phyloP scores from a whole-genome alignment of 2,888 invertebrate genomes.

The Acanthosepion esculentum region DNA sequence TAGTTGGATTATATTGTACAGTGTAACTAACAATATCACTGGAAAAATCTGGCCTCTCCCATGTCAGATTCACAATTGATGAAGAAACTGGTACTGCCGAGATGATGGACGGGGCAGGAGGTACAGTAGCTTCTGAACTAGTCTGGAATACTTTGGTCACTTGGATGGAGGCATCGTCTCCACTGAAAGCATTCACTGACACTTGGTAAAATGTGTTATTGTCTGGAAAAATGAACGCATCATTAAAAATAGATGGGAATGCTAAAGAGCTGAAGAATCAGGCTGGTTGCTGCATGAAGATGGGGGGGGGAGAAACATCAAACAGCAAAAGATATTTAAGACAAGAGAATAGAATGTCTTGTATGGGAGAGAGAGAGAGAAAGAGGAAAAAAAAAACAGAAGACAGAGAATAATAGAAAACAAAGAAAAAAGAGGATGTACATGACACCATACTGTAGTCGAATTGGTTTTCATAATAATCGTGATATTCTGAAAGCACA shows the following conservation, averaged over 20 bases:
- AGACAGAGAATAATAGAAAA: no score
- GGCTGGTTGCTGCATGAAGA: background rate
- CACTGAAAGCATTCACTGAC: conserved; percentile 54
- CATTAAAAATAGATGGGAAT: background rate
- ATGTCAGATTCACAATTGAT: conserved; percentile 56
- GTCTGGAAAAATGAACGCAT: conserved; percentile 55
- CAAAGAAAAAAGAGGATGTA: no score
- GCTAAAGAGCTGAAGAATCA: background rate
- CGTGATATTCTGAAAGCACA: no score
- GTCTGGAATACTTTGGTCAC: conserved; percentile 50
- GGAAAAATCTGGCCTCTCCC: conserved; percentile 55
- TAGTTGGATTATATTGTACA: conserved; percentile 55
- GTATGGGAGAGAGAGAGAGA: background rate
- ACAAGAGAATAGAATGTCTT: background rate
- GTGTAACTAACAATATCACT: conserved; percentile 56
- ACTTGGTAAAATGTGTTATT: conserved; percentile 62
- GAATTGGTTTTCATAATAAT: no score
- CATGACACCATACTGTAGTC: no score
- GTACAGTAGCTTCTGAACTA: conserved; percentile 56
- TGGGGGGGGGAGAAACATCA: no score
- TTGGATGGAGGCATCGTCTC: conserved; percentile 51
- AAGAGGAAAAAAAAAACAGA: no score
- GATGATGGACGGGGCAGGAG: conserved; percentile 56
- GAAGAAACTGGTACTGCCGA: conserved; percentile 52
- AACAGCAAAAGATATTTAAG: background rate